Base-by-base conservation (phyloP, 2,797 vertebrate species). In the Coracias cyanogaster region DNA sequence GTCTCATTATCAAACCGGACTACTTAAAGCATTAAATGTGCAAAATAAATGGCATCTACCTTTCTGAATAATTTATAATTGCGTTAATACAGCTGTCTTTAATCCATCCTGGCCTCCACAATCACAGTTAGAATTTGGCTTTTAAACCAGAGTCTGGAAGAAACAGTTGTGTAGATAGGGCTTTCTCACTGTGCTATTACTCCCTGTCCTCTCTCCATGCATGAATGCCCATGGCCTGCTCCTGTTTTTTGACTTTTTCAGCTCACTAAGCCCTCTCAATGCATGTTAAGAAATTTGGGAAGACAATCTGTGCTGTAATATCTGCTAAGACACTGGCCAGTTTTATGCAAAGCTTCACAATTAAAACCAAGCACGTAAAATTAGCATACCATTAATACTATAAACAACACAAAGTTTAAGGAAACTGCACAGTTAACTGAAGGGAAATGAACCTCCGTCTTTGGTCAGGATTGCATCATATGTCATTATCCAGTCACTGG, bases 381-480 rank as follows among this genome's bases (percentile, higher is more conserved):
- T n/a, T 65, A 43, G 15, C 39, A 33, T 74, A 58, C 13, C 41
- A n/a, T 12, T 73, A n/a, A 41, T 80, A 49, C 8, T 71, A 81
- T 91, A 87, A 97, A 86, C 88, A 89, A 10, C 46, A 61, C 24
- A 33, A 72, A 73, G 29, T 87, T 78, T 81, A 76, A 91, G 48
- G 82, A 92, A 86, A n/a, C n/a, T 81, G 51, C 78, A 55, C 15
- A 65, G 24, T 52, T 92, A n/a, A 22, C 51, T 92, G 90, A 71
- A 90, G 70, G 65, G 61, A 74, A 86, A 67, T 45, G 19, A 81
- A 83, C 45, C 46, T 87, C 67, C n/a, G 90, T 77, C 17, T 92
- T 93, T 46, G 48, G 55, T 94, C 29, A 41, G 46, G 72, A 91
- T 93, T 94, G 71, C 90, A 71, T 82, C 86, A 95, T 29, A 77